Percentiles rank a stretch among this genome's conserved stretches.
Conservation (phyloP, 2,113 vertebrate species). For the Ochotona curzoniae region DNA sequence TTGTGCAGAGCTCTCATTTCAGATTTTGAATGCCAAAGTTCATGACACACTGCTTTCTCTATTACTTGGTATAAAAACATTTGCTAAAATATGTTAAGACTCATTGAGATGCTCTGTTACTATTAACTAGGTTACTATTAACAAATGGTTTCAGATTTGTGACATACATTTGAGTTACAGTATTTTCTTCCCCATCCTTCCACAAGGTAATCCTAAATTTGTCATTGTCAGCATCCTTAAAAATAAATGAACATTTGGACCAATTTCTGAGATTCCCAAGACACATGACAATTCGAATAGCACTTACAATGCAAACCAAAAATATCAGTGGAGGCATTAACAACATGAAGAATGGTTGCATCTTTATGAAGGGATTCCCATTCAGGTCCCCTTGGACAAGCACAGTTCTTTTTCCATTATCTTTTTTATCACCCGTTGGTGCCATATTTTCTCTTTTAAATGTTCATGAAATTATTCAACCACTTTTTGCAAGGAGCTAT, state of each 20-base stretch:
- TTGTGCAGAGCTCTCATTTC: fast-evolving
- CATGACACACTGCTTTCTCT: no score
- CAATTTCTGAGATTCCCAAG: not conserved
- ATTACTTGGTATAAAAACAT: not conserved
- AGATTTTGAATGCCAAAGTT: no score
- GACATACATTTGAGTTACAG: not conserved
- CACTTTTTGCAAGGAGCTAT: not conserved
- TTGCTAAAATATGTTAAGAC: not conserved
- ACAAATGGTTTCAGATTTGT: not conserved
- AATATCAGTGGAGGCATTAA: not conserved
- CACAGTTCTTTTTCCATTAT: not conserved
- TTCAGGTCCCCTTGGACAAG: not conserved
- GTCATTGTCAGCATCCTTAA: not conserved
- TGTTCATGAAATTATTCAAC: not conserved
- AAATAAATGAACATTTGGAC: not conserved
- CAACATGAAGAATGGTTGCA: not conserved
- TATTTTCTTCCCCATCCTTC: constrained; percentile 4
- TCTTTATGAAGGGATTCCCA: not conserved
- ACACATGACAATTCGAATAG: not conserved
- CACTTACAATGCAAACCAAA: not conserved
- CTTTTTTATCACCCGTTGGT: not conserved
- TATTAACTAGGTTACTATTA: not conserved
- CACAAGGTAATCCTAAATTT: not conserved
- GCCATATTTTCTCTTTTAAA: not conserved
- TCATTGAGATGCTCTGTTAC: not conserved